These are phyloP conservation scores for Megaptera novaeangliae DNA, from an alignment of 2,113 vertebrate genomes.

Conservation along the genomic window DNA sequence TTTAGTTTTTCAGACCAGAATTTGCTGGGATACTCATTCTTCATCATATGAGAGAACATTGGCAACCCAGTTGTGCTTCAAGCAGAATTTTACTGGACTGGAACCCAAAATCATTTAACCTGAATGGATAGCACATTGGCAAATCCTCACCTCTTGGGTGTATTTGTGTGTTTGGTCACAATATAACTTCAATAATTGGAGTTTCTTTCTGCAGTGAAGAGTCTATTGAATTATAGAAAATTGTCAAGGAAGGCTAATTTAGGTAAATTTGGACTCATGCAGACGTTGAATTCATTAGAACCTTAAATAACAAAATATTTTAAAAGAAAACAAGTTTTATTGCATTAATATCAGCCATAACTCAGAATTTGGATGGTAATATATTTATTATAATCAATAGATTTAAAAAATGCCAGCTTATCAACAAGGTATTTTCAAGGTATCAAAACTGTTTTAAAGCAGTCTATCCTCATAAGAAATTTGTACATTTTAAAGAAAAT, in stretches of 20 bases:
- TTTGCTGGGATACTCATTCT: slow-evolving; percentile 35
- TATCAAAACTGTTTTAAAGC: background rate
- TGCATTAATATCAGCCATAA: background rate
- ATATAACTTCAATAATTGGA: slow-evolving; percentile 1
- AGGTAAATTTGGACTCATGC: background rate
- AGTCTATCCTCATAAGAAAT: background rate
- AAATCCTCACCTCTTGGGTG: background rate
- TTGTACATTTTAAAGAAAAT: background rate
- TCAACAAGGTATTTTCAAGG: background rate
- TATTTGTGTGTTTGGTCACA: slow-evolving; percentile 11
- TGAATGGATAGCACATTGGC: background rate
- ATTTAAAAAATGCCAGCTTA: background rate
- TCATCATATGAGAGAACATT: slow-evolving; percentile 40
- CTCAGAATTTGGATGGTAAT: background rate
- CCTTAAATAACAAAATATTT: background rate
- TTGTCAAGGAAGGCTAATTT: background rate
- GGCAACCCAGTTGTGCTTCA: slow-evolving; percentile 36
- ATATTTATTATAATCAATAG: background rate
- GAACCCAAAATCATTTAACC: slow-evolving; percentile 20
- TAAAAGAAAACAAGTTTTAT: background rate
- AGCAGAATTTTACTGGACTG: slow-evolving; percentile 14
- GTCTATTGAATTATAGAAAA: background rate
- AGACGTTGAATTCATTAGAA: background rate
- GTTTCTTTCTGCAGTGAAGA: background rate
- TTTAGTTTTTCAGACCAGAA: slow-evolving; percentile 36